These are phyloP conservation scores for Neoarius graeffei DNA, from an alignment of 2,113 vertebrate species.

Conservation along the genomic window DNA sequence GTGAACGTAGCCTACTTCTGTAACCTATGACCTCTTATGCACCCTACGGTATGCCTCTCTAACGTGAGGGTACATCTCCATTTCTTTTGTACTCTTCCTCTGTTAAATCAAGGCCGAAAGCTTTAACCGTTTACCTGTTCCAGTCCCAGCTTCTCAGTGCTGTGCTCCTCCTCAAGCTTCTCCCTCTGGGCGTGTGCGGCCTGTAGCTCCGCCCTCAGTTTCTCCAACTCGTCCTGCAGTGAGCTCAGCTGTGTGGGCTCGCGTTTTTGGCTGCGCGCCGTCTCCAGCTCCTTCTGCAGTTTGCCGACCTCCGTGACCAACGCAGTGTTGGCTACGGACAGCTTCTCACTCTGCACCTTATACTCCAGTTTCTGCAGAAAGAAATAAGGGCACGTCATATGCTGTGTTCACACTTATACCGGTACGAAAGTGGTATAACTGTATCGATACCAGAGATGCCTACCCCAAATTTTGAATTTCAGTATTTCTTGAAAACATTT, in stretches of 20 bases:
- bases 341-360: slow-evolving; percentile 77
- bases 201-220: slow-evolving; percentile 75
- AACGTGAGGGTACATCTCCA: neutral
- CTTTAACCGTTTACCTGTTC: slow-evolving; percentile 72
- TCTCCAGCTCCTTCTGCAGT: slow-evolving; percentile 83
- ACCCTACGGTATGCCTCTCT: neutral
- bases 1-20: no score
- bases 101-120: neutral
- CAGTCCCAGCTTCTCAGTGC: slow-evolving; percentile 77
- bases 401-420: no score
- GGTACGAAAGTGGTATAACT: no score
- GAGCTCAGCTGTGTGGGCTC: slow-evolving; percentile 67
- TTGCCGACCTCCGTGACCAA: slow-evolving; percentile 77
- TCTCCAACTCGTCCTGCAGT: slow-evolving; percentile 80
- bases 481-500: no score
- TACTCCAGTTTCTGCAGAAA: slow-evolving; percentile 81
- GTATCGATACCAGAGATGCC: no score
- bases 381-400: neutral
- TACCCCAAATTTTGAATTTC: no score
- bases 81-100: neutral
- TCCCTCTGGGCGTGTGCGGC: slow-evolving; percentile 71
- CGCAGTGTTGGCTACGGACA: slow-evolving; percentile 56
- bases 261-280: slow-evolving; percentile 60
- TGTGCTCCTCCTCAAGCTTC: slow-evolving; percentile 77
- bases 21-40: neutral